Evolutionary conservation across 2,113 vertebrate species (phyloP).

Genomic region (Triplophysa tibetana): DNA sequence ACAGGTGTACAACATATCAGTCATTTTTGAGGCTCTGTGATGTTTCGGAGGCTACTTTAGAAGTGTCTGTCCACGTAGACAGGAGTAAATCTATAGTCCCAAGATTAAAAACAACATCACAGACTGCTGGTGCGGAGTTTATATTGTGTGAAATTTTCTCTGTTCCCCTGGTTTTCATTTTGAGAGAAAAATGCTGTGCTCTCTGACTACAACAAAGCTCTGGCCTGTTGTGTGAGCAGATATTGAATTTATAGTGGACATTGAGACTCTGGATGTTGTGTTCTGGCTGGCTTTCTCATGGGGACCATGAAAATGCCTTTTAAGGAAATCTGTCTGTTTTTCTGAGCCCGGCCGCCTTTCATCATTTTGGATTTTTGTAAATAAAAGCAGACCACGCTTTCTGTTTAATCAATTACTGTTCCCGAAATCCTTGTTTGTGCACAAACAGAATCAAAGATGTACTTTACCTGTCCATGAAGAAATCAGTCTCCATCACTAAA

Average conservation of each 20-base stretch:
- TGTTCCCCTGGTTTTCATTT: constrained; percentile 20
- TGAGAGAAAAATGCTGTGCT: not conserved
- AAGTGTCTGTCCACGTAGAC: not conserved
- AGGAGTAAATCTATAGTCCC: not conserved
- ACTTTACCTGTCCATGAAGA: constrained; percentile 18
- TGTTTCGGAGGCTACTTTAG: not conserved
- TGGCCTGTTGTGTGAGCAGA: not conserved
- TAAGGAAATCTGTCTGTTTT: constrained; percentile 15
- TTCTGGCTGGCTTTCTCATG: not conserved
- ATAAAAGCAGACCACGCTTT: not conserved
- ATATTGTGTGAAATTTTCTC: not conserved
- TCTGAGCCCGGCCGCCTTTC: not conserved
- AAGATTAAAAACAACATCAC: constrained; percentile 5
- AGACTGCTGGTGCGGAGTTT: not conserved
- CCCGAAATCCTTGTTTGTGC: constrained; percentile 8
- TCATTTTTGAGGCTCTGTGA: not conserved
- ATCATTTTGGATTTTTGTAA: constrained; percentile 11
- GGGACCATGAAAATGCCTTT: constrained; percentile 19
- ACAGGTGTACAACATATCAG: not conserved
- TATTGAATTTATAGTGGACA: constrained; percentile 33
- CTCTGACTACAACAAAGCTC: not conserved
- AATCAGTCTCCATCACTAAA: constrained; percentile 25
- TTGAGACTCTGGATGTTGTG: not conserved
- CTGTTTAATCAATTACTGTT: not conserved
- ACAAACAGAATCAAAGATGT: constrained; percentile 26